Evolutionary conservation across 2,113 vertebrate genomes (phyloP), one percentile per base, ranked within the genome.

Genomic region (Chloropsis cyanopogon): DNA sequence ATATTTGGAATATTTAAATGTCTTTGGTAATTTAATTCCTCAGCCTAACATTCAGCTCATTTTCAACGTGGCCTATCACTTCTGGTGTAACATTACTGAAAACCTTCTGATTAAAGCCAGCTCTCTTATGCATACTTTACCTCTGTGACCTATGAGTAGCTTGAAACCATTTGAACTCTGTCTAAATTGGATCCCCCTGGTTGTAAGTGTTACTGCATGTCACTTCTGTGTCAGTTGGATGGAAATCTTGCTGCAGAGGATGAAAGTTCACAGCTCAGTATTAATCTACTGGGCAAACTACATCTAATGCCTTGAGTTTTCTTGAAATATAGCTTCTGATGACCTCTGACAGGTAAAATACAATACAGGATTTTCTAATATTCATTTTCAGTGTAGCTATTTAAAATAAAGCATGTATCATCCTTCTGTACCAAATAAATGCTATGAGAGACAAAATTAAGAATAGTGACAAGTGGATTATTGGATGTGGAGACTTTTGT

Each of bases 91-190:
- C 82, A 89, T 88, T 83, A 87, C 88, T 94, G 75, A 63, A 94
- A 97, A 87, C 89, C 81, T 70, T 35, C 78, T 96, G 93, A 96
- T 96, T 96, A 94, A 97, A 93, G 72, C 70, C 95, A 95, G 77
- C 88, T 96, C 82, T 96, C 93, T 90, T 94, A 96, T 97, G 96
- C 97, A 97, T 97, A 96, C 95, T 97, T 97, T 96, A 90, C 87
- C 94, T 97, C 92, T 73, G 90, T 96, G 95, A 97, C 90, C 93
- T 93, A 25, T 69, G 93, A 96, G 88, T 97, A 92, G 91, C 86
- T 97, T 94, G 95, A 95, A 97, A 96, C 70, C 76, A 95, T 96
- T 91, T 96, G 94, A 96, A 96, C 87, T 91, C 65, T 15, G 75
- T 96, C 94, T 97, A 90, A 96, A 92, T 83, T 92, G 92, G 83